phyloP scores from a whole-genome alignment of 2,888 invertebrate genomes.

The Tipula lateralis region DNA sequence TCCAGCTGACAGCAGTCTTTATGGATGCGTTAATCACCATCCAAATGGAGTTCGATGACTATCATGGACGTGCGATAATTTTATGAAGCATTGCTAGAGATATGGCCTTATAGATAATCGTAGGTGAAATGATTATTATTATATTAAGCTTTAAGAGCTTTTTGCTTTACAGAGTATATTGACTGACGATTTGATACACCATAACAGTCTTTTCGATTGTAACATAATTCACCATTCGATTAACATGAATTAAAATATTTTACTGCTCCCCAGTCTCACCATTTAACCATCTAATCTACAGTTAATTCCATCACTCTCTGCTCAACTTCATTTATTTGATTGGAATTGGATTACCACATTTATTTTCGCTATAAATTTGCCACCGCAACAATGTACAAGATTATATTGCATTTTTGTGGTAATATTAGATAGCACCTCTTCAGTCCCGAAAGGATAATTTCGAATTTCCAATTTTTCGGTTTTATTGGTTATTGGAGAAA shows the following conservation, averaged over 20 bases:
- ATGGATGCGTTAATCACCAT: too few relatives aligned
- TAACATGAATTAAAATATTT: not conserved
- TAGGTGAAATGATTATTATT: too few relatives aligned
- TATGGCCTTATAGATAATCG: too few relatives aligned
- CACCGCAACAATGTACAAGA: not conserved
- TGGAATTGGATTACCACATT: not conserved
- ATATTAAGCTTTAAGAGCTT: too few relatives aligned
- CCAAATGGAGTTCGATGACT: too few relatives aligned
- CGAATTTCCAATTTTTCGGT: not conserved
- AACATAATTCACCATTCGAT: not conserved
- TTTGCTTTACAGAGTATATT: too few relatives aligned
- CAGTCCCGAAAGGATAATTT: not conserved
- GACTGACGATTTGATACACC: too few relatives aligned
- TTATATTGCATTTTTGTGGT: not conserved
- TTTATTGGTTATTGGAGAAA: not conserved
- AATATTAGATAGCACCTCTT: not conserved
- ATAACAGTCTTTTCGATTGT: not conserved
- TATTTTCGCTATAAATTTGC: not conserved
- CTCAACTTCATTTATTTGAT: not conserved
- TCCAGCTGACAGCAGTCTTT: too few relatives aligned
- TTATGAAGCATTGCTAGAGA: too few relatives aligned
- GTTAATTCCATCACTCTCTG: not conserved
- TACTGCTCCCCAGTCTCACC: not conserved
- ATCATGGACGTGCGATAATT: too few relatives aligned
- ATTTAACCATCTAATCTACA: too few relatives aligned